Conservation (phyloP, 2,888 invertebrate genomes). For the Phrixothrix hirtus region DNA sequence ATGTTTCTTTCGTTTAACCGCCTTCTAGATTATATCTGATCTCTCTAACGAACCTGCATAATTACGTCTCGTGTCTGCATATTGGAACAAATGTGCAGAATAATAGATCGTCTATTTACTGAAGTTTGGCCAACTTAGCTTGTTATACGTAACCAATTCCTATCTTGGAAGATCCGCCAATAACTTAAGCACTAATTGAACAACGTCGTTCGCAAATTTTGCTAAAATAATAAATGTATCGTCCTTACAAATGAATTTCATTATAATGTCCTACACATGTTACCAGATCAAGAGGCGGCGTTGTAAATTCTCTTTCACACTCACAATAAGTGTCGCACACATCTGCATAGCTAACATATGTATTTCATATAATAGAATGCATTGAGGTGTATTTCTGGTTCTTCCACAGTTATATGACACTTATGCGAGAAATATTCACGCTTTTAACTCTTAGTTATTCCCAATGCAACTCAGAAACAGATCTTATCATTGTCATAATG, state of each 20-base stretch:
- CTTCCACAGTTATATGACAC: slow-evolving; percentile 4
- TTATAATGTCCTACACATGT: slow-evolving; percentile 33
- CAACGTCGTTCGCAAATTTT: slow-evolving; percentile 9
- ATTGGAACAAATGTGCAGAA: slow-evolving; percentile 15
- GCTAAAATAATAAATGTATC: slow-evolving; percentile 11
- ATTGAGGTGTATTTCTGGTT: slow-evolving; percentile 37
- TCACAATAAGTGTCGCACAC: slow-evolving; percentile 14
- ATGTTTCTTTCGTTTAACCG: slow-evolving; percentile 28
- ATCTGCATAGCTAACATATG: slow-evolving; percentile 36
- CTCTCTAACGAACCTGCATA: slow-evolving; percentile 32
- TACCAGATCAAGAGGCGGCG: slow-evolving; percentile 35
- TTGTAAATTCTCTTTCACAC: slow-evolving; percentile 35
- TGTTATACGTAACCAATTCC: neutral
- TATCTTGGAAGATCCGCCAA: neutral
- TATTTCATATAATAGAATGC: slow-evolving; percentile 32
- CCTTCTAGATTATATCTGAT: slow-evolving; percentile 30
- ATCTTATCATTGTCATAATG: neutral
- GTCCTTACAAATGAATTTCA: slow-evolving; percentile 25
- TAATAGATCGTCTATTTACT: slow-evolving; percentile 4
- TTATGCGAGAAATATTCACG: slow-evolving; percentile 6
- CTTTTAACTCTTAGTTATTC: neutral
- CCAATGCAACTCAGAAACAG: neutral
- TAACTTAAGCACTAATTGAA: slow-evolving; percentile 11
- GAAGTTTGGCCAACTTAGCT: neutral
- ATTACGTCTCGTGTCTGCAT: slow-evolving; percentile 21